Base-by-base conservation (phyloP, 1,140 invertebrate genomes). In the Brevipalpus yothersi region DNA sequence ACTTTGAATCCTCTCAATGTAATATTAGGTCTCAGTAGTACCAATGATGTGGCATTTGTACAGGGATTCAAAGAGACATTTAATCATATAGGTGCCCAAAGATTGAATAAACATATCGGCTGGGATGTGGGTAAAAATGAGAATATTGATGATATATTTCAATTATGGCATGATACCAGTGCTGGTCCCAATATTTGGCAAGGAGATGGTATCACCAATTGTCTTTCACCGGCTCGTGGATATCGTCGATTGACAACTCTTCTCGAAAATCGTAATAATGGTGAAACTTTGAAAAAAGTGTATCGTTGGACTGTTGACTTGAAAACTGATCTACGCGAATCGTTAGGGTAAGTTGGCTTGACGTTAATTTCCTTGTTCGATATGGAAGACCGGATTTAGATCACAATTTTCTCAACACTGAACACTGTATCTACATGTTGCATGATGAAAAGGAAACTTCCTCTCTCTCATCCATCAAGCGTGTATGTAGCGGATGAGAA, bases 131-230 rank as follows among this genome's bases (percentile, higher is more conserved):
- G 63, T 7, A 57, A 64, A n/a, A 55, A 63, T 47, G 56, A 54
- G 2, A n/a, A 61, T 17, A 13, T 61, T 21, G 43, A 59, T 7
- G 39, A 55, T 13, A 58, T 64, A 17, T 39, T 31, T 7, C 15
- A 21, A 12, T 61, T 64, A 45, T 64, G 59, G 58, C 19, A 51
- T 19, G 7, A 12, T 13, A n/a, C 45, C 4, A 40, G 58, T 11
- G 15, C 7, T 39, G 53, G 1, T 11, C 58, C 53, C 4, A 58
- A 63, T 9, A 60, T 65, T 21, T 67, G 66, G 66, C 64, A 64
- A 61, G 64, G 66, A n/a, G 65, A 65, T 45, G 66, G 66, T 4
- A 66, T 66, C 7, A 66, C 66, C 1, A 67, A 67, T 53, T 67
- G 66, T 58, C 47, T 67, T 23, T 60, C 47, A 49, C 61, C 60